Percentiles rank a stretch among this genome's conserved stretches.
These are phyloP conservation scores for Poeciliopsis presidionis DNA, from an alignment of 2,797 vertebrate species.

Conservation along the genomic window DNA sequence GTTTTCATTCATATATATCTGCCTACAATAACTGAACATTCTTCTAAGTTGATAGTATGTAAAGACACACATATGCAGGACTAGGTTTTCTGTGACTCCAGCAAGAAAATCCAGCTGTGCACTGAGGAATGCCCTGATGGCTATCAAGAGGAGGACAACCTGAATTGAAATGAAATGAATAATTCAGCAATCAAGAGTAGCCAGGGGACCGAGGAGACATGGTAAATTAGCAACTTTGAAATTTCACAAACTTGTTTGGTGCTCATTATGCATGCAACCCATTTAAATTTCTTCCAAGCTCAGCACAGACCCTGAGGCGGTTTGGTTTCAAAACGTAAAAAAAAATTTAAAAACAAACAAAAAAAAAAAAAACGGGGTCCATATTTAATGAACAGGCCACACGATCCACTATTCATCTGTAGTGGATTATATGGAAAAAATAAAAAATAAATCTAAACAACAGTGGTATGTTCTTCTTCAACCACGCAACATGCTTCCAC, in stretches of 20 bases:
- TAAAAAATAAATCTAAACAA: background rate
- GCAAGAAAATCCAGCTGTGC: constrained; percentile 26
- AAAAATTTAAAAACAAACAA: background rate
- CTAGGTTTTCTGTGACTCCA: background rate
- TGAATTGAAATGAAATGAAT: constrained; percentile 59
- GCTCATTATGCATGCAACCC: constrained; percentile 41
- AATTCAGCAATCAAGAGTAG: constrained; percentile 47
- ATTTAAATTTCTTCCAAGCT: constrained; percentile 23
- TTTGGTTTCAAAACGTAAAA: constrained; percentile 15
- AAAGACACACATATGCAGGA: constrained; percentile 9
- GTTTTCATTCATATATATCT: constrained; percentile 33
- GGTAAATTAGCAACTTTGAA: constrained; percentile 29
- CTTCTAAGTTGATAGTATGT: constrained; percentile 19
- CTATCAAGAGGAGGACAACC: constrained; percentile 37
- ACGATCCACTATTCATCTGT: constrained; percentile 31
- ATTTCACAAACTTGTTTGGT: constrained; percentile 34
- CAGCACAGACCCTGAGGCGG: constrained; percentile 24
- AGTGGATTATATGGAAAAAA: background rate
- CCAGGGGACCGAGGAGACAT: constrained; percentile 19
- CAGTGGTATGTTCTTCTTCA: background rate
- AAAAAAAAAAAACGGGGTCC: constrained; percentile 10
- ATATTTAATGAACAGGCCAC: constrained; percentile 39
- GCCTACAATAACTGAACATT: constrained; percentile 21
- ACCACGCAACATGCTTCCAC: background rate
- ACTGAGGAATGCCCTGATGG: constrained; percentile 61